Conservation (phyloP, 2,113 vertebrate species). For the Eudyptes chrysolophus region DNA sequence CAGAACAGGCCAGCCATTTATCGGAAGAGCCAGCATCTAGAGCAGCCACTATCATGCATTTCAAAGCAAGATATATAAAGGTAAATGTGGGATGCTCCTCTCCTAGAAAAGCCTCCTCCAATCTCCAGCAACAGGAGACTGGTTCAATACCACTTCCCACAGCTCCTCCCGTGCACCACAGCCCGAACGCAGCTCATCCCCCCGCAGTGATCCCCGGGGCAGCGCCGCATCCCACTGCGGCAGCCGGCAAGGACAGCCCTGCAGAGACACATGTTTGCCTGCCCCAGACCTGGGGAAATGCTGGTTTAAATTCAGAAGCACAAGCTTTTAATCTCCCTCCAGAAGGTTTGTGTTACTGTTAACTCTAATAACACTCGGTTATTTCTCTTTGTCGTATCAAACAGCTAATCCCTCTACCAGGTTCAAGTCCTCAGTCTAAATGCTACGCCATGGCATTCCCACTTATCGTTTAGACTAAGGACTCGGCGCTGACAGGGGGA, state of each 20-base stretch:
- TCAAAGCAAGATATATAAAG: neutral
- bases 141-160: neutral
- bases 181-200: neutral
- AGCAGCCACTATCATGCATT: neutral
- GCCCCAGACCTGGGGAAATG: neutral
- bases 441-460: neutral
- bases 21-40: neutral
- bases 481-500: neutral
- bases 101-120: neutral
- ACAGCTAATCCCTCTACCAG: neutral
- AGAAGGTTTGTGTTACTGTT: neutral
- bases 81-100: neutral
- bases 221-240: rapidly evolving
- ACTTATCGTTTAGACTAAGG: neutral
- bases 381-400: neutral
- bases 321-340: neutral
- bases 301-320: neutral
- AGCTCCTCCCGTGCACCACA: neutral
- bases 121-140: neutral
- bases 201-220: neutral
- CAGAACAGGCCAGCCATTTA: neutral
- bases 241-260: rapidly evolving
- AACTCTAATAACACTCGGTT: neutral
- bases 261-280: neutral
- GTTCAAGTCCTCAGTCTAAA: neutral